These are phyloP conservation scores for Crossoptilon crossoptilon DNA, from an alignment of 2,797 vertebrate genomes.

Conservation along the genomic window DNA sequence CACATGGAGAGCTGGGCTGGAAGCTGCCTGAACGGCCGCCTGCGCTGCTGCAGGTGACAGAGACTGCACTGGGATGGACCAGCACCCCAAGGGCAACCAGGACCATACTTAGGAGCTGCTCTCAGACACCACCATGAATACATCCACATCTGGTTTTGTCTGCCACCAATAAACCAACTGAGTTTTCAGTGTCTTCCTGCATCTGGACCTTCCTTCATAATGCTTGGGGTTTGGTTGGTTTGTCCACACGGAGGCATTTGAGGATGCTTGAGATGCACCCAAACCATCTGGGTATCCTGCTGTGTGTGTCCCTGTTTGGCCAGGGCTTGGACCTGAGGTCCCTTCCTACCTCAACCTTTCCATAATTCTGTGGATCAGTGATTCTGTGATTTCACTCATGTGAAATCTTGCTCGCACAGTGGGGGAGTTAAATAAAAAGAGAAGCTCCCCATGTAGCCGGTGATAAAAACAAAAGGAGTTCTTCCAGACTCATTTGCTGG, in stretches of 20 bases:
- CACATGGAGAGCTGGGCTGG: conserved; percentile 58
- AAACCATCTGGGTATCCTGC: background rate
- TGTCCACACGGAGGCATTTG: background rate
- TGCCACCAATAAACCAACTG: background rate
- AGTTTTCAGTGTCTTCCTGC: background rate
- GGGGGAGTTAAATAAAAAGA: background rate
- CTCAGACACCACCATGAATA: accelerated
- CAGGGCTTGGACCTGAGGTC: background rate
- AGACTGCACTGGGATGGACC: accelerated
- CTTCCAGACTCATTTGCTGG: background rate
- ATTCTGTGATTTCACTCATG: background rate
- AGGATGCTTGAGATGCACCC: background rate
- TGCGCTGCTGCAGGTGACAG: conserved; percentile 61
- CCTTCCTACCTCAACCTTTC: background rate
- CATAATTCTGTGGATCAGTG: background rate
- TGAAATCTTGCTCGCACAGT: background rate
- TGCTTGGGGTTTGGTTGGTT: background rate
- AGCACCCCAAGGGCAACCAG: background rate
- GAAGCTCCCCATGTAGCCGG: background rate
- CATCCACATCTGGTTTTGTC: accelerated
- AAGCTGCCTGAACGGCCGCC: conserved; percentile 43
- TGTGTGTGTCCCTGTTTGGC: no score
- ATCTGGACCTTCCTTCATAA: background rate
- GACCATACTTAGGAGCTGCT: accelerated
- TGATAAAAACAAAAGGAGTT: background rate